A percentile compares a stretch with the other conserved stretches of the same genome.
Evolutionary conservation across 2,888 invertebrate species (phyloP).

Genomic region (Cryptocheilus praepositus): DNA sequence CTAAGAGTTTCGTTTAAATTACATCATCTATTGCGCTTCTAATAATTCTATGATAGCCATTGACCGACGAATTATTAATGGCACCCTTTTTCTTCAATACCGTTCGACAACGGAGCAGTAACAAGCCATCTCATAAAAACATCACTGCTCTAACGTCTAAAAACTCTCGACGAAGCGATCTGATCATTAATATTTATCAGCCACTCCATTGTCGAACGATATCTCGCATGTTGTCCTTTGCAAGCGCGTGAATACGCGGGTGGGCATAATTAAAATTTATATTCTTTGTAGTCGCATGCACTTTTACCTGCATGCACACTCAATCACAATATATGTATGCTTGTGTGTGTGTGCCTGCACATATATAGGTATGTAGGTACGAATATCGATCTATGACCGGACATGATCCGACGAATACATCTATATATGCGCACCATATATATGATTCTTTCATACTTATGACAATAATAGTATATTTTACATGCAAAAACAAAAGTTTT

Average conservation of each 20-base stretch:
- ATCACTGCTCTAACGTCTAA: too few species aligned
- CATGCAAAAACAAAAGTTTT: slow-evolving; percentile 73
- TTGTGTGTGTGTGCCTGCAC: slow-evolving; percentile 33
- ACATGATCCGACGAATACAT: slow-evolving; percentile 40
- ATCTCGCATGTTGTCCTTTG: slow-evolving; percentile 19
- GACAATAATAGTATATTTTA: slow-evolving; percentile 70
- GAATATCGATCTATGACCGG: slow-evolving; percentile 43
- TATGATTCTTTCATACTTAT: slow-evolving; percentile 58
- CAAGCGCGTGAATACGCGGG: slow-evolving; percentile 39
- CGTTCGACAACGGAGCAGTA: not conserved
- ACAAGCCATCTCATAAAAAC: too few species aligned
- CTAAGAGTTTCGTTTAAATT: not conserved
- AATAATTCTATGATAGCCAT: slow-evolving; percentile 1
- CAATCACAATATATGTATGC: slow-evolving; percentile 50
- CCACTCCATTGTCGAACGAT: not conserved
- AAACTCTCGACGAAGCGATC: too few species aligned
- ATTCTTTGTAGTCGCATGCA: slow-evolving; percentile 47
- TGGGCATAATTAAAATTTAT: slow-evolving; percentile 45
- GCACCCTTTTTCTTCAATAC: slow-evolving; percentile 1
- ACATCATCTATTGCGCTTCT: slow-evolving; percentile 4
- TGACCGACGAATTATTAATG: not conserved
- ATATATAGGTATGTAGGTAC: slow-evolving; percentile 42
- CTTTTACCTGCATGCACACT: slow-evolving; percentile 39
- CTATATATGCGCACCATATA: slow-evolving; percentile 43
- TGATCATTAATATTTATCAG: too few species aligned